Evolutionary conservation across 1,140 invertebrate species (phyloP).

Genomic region (Eurosta solidaginis): DNA sequence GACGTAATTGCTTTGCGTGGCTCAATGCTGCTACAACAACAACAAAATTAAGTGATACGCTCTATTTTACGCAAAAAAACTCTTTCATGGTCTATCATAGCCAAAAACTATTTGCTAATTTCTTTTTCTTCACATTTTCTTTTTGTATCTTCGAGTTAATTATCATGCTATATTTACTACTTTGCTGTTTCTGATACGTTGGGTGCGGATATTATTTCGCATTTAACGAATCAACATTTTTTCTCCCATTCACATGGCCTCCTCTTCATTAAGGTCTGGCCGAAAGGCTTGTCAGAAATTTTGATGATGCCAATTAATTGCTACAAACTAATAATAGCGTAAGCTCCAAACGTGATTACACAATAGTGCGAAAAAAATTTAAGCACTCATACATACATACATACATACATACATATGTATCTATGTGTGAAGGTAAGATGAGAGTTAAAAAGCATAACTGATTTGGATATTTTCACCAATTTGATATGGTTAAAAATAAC

Average conservation of each 20-base stretch:
- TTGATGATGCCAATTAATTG: neutral
- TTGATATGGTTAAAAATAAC: neutral
- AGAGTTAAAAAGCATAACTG: too few species aligned
- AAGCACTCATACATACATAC: too few species aligned
- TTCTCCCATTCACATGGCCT: conserved; percentile 10
- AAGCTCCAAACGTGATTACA: neutral
- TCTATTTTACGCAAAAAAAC: neutral
- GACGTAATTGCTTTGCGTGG: too few species aligned
- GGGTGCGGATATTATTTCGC: neutral
- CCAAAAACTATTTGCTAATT: neutral
- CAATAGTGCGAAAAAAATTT: neutral
- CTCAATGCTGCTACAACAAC: too few species aligned
- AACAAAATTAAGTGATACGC: too few species aligned
- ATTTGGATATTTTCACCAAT: too few species aligned
- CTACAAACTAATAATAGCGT: conserved; percentile 2
- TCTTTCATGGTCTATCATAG: neutral
- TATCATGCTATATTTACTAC: neutral
- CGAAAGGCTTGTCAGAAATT: conserved; percentile 3
- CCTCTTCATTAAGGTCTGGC: conserved; percentile 14
- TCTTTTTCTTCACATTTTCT: neutral
- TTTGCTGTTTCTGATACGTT: neutral
- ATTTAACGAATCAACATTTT: neutral
- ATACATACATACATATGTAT: too few species aligned
- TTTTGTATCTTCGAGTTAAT: neutral
- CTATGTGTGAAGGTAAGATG: too few species aligned